phyloP scores from a whole-genome alignment of 2,888 invertebrate species.

The Anarsia innoxiella region DNA sequence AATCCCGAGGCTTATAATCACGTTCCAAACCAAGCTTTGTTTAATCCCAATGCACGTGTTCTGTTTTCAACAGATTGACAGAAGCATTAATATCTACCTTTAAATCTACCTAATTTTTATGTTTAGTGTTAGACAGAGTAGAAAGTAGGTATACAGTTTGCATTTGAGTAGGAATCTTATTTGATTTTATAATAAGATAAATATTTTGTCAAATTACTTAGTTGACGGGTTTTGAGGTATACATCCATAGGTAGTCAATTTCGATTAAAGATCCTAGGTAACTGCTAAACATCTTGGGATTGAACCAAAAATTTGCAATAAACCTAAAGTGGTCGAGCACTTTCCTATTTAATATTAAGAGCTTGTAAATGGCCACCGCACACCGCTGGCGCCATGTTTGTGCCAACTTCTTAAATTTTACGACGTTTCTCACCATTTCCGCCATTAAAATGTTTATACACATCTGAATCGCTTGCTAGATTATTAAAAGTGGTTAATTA shows the following conservation, averaged over 20 bases:
- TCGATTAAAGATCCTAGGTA: neutral
- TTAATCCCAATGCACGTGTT: too few species aligned
- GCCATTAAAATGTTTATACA: neutral
- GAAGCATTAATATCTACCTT: too few species aligned
- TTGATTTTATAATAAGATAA: too few species aligned
- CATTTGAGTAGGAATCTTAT: too few species aligned
- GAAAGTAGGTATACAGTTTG: too few species aligned
- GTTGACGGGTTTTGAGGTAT: neutral
- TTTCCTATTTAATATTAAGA: neutral
- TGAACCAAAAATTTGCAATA: neutral
- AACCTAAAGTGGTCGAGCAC: too few species aligned
- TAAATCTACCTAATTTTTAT: too few species aligned
- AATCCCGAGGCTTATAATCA: too few species aligned
- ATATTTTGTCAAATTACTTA: neutral
- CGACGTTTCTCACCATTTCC: neutral
- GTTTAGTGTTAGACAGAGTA: too few species aligned
- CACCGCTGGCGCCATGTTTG: neutral
- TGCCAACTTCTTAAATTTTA: neutral
- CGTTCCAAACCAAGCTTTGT: too few species aligned
- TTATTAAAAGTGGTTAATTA: too few species aligned
- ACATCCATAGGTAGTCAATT: neutral
- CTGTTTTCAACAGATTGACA: too few species aligned
- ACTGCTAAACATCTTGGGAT: neutral
- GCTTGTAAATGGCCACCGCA: neutral
- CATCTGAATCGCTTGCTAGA: neutral